Evolutionary conservation across 2,888 invertebrate species (phyloP), one percentile per base, ranked within the genome.

Genomic region (Acanthosepion lycidas): DNA sequence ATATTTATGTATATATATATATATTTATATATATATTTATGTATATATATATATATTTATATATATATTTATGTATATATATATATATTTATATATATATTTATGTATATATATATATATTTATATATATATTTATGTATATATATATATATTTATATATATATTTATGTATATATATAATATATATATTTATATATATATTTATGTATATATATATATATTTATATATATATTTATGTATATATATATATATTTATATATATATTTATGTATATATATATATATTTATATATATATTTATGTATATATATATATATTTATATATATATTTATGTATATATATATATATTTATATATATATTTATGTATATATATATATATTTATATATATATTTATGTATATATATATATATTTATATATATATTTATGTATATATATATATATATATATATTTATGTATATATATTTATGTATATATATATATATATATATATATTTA

Each of bases 251-350:
- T 91, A 91, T 91, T 6, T 91, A 33, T 91, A 23, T 91, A 91
- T 91, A 91, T 91, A 23, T 91, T 15, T 91, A 23, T 91, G 20
- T 91, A 23, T 91, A 91, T 91, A 91, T 91, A 23, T 91, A 91
- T 91, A 91, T 91, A 91, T 91, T 15, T 91, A 23, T 91, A 91
- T 91, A 91, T 91, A 91, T 91, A 91, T 91, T 6, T 91, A 91
- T 91, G 91, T 91, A 91, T 91, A 91, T 91, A 23, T 91, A 91
- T 91, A 23, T 91, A 91, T 91, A 91, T 91, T 15, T 91, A 91
- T 91, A 23, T 91, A 91, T 91, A 23, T 91, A 91, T 91, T 15
- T 91, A 91, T 91, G 20, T 91, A 23, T 91, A 33, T 91, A 18
- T 53, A 53, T 53, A 53, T 53, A 53, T 53, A 53, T 53, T 12